Conservation (phyloP, 2,888 invertebrate genomes). For the Capitulum mitella region DNA sequence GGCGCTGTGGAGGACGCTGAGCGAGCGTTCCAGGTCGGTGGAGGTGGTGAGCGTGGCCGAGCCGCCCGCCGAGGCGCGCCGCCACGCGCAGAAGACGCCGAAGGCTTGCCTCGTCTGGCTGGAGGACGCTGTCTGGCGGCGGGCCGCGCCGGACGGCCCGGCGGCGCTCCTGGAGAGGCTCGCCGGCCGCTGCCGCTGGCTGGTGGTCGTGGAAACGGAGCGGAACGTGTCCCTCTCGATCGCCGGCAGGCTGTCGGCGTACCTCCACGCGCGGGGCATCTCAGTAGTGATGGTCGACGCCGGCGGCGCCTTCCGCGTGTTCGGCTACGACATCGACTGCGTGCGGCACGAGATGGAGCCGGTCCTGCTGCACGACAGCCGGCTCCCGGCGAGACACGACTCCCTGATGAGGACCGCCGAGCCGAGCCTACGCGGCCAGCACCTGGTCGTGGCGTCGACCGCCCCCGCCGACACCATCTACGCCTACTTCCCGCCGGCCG, state of each 20-base stretch:
- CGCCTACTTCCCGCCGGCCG: background rate
- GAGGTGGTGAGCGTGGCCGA: background rate
- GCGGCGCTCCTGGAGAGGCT: background rate
- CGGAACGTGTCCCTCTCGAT: background rate
- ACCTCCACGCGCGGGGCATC: background rate
- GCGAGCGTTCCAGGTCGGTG: background rate
- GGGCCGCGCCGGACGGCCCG: background rate
- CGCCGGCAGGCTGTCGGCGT: background rate
- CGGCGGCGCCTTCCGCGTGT: background rate
- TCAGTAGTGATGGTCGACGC: background rate
- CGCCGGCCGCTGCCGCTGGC: background rate
- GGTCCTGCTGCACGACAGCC: background rate
- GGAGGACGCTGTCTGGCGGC: background rate
- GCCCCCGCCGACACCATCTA: background rate
- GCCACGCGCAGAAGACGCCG: background rate
- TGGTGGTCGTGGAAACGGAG: background rate
- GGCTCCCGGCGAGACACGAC: background rate
- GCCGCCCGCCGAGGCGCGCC: background rate
- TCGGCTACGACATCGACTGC: background rate
- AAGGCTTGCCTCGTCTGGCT: slow-evolving; percentile 3
- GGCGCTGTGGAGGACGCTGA: background rate
- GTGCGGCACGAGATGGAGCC: background rate
- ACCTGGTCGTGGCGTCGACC: background rate
- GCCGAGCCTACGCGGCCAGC: background rate
- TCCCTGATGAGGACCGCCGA: background rate